phyloP scores from a whole-genome alignment of 1,140 invertebrate species.

The Triops longicaudatus region DNA sequence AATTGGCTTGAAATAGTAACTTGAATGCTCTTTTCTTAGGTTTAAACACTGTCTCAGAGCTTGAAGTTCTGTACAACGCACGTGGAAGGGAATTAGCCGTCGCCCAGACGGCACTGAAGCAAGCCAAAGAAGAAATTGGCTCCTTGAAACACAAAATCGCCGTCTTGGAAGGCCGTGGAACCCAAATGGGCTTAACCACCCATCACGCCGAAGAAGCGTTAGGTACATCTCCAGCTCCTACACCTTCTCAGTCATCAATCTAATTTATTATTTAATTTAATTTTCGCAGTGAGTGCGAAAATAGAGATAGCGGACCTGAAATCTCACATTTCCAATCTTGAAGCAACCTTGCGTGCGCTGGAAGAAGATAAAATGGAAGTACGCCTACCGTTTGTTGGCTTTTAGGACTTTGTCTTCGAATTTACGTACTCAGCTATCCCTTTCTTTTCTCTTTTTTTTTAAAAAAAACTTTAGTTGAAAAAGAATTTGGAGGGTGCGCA shows the following conservation, averaged over 20 bases:
- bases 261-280: background rate
- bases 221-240: background rate
- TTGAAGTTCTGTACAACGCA: background rate
- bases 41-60: background rate
- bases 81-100: background rate
- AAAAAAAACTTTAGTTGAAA: background rate
- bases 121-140: background rate
- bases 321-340: background rate
- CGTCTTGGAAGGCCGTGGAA: background rate
- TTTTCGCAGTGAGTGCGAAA: background rate
- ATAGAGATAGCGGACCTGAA: background rate
- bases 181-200: background rate
- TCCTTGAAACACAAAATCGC: background rate
- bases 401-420: background rate
- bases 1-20: too few species aligned
- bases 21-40: background rate
- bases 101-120: background rate
- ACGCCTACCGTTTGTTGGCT: background rate
- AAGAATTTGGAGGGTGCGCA: background rate
- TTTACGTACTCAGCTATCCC: background rate
- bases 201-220: background rate
- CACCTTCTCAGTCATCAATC: background rate
- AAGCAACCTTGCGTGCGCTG: background rate
- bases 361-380: slow-evolving; percentile 8
- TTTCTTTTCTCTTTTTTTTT: background rate